Evolutionary conservation across 2,797 vertebrate species (phyloP).

Genomic region (Anguilla anguilla): DNA sequence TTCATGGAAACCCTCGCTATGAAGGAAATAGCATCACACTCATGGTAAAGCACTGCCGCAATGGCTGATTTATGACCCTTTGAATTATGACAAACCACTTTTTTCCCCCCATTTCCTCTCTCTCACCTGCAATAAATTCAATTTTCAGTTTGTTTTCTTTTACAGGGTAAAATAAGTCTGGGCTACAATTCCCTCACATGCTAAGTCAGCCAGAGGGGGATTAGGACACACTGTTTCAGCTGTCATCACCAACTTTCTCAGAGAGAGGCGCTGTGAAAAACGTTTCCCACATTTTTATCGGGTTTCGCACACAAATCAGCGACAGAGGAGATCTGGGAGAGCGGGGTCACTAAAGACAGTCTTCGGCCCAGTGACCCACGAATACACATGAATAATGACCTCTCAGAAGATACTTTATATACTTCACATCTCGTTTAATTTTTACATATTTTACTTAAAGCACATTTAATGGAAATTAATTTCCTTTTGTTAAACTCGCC

Average conservation of each 20-base stretch:
- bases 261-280: not conserved
- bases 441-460: not conserved
- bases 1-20: slow-evolving; percentile 17
- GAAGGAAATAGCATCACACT: not conserved
- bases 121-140: not conserved
- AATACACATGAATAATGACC: not conserved
- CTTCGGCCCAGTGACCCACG: not conserved
- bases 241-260: not conserved
- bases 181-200: not conserved
- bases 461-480: no score
- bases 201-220: not conserved
- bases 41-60: not conserved
- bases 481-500: not conserved
- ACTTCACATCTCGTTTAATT: no score
- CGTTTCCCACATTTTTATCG: not conserved
- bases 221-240: not conserved
- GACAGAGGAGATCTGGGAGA: not conserved
- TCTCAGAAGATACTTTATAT: not conserved
- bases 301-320: not conserved
- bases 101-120: not conserved
- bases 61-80: not conserved
- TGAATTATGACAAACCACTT: not conserved
- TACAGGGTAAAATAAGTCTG: not conserved
- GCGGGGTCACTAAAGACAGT: not conserved
- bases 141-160: not conserved